Base-by-base conservation (phyloP, 2,888 invertebrate species). In the Campoplex capitator region DNA sequence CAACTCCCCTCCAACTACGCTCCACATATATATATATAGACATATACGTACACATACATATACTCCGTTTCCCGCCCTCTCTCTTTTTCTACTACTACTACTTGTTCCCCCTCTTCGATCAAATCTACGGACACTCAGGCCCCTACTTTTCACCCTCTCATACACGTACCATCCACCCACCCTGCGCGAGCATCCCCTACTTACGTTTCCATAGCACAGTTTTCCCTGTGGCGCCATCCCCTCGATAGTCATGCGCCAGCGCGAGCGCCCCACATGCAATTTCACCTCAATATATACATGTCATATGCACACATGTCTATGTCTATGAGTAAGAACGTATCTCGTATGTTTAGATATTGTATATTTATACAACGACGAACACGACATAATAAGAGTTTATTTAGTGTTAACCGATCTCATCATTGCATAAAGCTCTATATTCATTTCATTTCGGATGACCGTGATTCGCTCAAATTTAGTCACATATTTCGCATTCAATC, bases 1-100 rank as follows among this genome's bases (percentile, higher is more conserved):
- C 88, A 91, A 90, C 93, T 93, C 94, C 93, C 93, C 93, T 35
- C 89, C 86, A 35, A 67, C 74, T 62, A 45, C 54, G 56, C 71
- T 76, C 48, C 35, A 45, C 38, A 45, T 35, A 71, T 73, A 48
- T 28, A 78, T 68, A 6, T 38, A 38, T 6, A 54, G 9, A 68
- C 23, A 51, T 35, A 51, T 67, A 23, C 45, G 45, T 23, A 45
- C 48, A 28, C 78, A 48, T n/a, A 62, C 45, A 42, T 32, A 62
- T 65, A 45, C 54, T 23, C 16, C 67, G 8, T 23, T 18, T 51
- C 38, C 62, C 51, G 62, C 73, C 32, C 58, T 51, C 35, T 54
- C 68, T 28, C 42, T 56, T 68, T 42, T 9, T 38, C 65, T 28
- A 32, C 23, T 77, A 51, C 51, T 51, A 77, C 51, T 35, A 38